Evolutionary conservation across 2,113 vertebrate species (phyloP), one percentile per base, ranked within the genome.

Genomic region (Xiphophorus maculatus): DNA sequence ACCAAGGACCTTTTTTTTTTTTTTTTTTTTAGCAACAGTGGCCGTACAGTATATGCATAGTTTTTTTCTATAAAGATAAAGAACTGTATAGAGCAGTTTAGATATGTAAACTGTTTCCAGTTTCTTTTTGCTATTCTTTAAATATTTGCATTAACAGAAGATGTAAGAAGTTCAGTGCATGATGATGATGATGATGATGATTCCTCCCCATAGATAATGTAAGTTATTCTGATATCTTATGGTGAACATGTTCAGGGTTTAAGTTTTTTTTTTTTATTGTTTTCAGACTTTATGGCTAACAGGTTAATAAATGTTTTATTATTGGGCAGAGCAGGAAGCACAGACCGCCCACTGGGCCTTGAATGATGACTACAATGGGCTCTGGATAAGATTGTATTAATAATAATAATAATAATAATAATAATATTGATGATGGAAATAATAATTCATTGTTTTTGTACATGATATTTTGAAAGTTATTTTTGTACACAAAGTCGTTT

Each of bases 401-500:
- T 42, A 15, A 15, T 90, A 71, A 96, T 90, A 71, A 96, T 89
- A 48, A 84, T 42, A 15, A 15, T 90, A 71, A 96, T 90, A 71
- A 96, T 96, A 94, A 92, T 85, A 93, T 92, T 85, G 62, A 89
- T 90, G 40, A 82, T 85, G 69, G 54, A 87, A 76, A 79, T 90
- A 61, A 71, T 88, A 37, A 95, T 97, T 88, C 66, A 40, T 94
- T 93, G 96, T 98, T 96, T 97, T 97, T 98, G 97, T 98, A 97
- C 97, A 98, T 98, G 96, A 95, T 97, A 96, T 97, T 96, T 95
- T 96, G 96, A 97, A 98, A 94, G 96, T 97, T 99, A 99, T 99
- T 99, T 99, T 99, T 99, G 96, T 99, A 98, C 96, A 95, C 93
- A 93, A 95, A 92, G 87, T 95, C 92, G 95, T 96, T 95, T 94